A percentile compares a stretch with the other conserved stretches of the same genome.
phyloP scores from a whole-genome alignment of 2,113 vertebrate genomes.

The Eptesicus fuscus region DNA sequence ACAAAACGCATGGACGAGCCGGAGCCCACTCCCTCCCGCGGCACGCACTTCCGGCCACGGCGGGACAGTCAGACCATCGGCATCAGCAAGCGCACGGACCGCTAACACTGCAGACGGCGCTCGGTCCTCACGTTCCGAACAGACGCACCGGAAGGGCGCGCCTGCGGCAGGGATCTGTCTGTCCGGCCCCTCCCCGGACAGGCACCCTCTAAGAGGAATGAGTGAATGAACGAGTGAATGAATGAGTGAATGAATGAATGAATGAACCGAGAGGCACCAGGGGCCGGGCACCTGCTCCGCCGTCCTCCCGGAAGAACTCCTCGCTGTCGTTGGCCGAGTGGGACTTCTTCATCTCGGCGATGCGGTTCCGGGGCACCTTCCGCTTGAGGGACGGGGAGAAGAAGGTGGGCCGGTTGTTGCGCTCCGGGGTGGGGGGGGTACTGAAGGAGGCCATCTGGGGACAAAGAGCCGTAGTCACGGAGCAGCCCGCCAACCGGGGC shows the following conservation, averaged over 20 bases:
- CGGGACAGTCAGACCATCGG: rapidly evolving
- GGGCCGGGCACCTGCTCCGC: slow-evolving; percentile 81
- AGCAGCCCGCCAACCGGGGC: rapidly evolving
- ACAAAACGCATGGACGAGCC: rapidly evolving
- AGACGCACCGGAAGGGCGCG: rapidly evolving
- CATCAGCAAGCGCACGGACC: rapidly evolving
- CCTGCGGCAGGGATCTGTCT: not conserved
- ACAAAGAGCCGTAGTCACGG: not conserved
- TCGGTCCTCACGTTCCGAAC: rapidly evolving
- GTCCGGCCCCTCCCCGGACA: not conserved
- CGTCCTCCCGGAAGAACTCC: slow-evolving; percentile 96
- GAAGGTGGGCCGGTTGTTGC: slow-evolving; percentile 94
- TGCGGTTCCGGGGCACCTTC: slow-evolving; percentile 91
- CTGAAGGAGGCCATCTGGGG: slow-evolving; percentile 97
- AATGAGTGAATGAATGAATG: rapidly evolving
- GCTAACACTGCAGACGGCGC: not conserved
- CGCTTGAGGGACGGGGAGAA: slow-evolving; percentile 96
- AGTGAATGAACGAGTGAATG: too few relatives aligned
- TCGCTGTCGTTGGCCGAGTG: slow-evolving; percentile 99
- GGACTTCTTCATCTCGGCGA: slow-evolving; percentile 97
- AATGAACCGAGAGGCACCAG: rapidly evolving
- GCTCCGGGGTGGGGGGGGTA: slow-evolving; percentile 95
- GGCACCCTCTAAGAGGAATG: not conserved
- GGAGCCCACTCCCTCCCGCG: not conserved
- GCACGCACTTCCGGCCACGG: not conserved